Evolutionary conservation across 2,797 vertebrate genomes (phyloP).

Genomic region (Chiroxiphia lanceolata): DNA sequence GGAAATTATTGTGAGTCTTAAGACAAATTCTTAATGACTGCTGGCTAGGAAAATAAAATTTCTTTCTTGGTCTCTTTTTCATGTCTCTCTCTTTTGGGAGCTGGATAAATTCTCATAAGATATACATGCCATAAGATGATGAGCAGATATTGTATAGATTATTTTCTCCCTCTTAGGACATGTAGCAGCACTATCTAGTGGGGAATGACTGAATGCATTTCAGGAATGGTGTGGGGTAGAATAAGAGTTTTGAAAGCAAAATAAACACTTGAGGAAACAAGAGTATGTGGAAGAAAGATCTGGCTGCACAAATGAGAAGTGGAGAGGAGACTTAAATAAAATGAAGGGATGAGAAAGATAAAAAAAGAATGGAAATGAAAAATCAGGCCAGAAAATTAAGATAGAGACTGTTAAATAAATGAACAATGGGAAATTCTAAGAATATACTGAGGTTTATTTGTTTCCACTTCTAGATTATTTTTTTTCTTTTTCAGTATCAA

Average conservation of each 20-base stretch:
- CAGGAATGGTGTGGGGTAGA: not conserved
- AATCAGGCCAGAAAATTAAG: not conserved
- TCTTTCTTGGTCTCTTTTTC: not conserved
- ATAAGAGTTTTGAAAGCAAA: not conserved
- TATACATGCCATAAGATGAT: not conserved
- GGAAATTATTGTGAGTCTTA: constrained; percentile 57
- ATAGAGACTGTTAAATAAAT: constrained; percentile 42
- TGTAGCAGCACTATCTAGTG: not conserved
- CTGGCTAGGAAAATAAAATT: constrained; percentile 41
- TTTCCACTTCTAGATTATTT: not conserved
- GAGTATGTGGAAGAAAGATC: not conserved
- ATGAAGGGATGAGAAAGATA: not conserved
- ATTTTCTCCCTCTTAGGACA: not conserved
- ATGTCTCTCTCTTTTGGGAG: not conserved
- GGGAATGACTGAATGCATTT: not conserved
- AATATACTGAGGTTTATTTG: not conserved
- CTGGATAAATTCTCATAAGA: not conserved
- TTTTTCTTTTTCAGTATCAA: not conserved
- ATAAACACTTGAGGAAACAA: not conserved
- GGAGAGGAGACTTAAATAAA: not conserved
- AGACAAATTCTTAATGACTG: constrained; percentile 34
- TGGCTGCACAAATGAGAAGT: not conserved
- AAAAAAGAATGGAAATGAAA: not conserved
- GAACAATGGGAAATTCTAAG: constrained; percentile 31
- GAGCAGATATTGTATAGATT: not conserved